These are phyloP conservation scores for Mionectes macconnelli DNA, from an alignment of 2,113 vertebrate species.

Conservation along the genomic window DNA sequence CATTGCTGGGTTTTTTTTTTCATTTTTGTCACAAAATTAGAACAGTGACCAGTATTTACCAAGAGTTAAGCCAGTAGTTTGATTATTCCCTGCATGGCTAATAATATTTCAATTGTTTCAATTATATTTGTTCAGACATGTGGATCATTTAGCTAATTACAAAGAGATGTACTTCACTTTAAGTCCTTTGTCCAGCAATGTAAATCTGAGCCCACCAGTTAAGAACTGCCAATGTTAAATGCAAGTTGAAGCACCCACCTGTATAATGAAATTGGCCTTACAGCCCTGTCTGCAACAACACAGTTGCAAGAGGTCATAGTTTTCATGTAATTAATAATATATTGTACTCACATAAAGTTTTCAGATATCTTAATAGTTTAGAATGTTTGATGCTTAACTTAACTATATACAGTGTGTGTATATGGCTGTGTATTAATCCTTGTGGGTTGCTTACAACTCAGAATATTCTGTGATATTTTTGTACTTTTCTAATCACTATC, in stretches of 20 bases:
- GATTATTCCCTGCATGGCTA: neutral
- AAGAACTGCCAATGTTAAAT: neutral
- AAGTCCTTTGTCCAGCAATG: neutral
- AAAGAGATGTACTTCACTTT: neutral
- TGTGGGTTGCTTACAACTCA: neutral
- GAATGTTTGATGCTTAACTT: neutral
- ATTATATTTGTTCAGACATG: neutral
- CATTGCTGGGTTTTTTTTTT: neutral
- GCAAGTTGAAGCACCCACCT: neutral
- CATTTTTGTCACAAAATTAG: neutral
- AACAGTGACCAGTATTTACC: neutral
- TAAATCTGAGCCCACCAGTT: neutral
- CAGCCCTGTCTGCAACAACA: neutral
- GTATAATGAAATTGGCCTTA: neutral
- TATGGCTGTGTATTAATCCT: neutral
- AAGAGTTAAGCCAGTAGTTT: neutral
- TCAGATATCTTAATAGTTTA: neutral
- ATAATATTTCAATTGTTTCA: constrained; percentile 13
- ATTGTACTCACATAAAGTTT: neutral
- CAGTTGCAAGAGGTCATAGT: neutral
- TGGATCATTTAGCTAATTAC: constrained; percentile 1
- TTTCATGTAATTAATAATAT: neutral
- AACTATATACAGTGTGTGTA: neutral
- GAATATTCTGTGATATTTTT: neutral
- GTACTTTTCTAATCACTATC: neutral